Base-by-base conservation (phyloP, 2,888 invertebrate genomes). In the Dioctria linearis region DNA sequence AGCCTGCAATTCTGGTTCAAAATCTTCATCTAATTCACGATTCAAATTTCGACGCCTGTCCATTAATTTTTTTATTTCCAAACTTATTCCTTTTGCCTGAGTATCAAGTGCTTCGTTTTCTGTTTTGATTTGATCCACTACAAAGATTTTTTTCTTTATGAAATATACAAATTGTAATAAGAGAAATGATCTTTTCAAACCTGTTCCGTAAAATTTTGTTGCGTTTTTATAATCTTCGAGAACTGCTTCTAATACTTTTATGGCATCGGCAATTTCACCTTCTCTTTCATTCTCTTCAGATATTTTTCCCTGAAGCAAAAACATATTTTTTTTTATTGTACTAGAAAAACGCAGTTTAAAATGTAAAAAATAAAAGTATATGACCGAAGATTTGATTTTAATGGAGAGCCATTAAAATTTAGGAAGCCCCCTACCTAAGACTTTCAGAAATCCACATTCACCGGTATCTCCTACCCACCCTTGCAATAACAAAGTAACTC, bases 1-100 rank as follows among this genome's bases (percentile, higher is more conserved):
- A 6, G 85, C 86, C 8, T 87, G 85, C 0, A 90, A 84, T 84
- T 90, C 88, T 0, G 88, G 86, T 71, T 85, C 84, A 79, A 84
- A 85, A 13, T 86, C 85, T 71, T 87, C 87, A 66, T 88, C 88
- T 5, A 88, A 69, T 79, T 82, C 83, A 42, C 84, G 83, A 79
- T 86, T 87, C 4, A 88, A 84, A 51, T 84, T 84, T 43, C 84
- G 84, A 42, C 86, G 85, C 4, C 79, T 81, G 49, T 83, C 83
- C n/a, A 83, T 82, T 54, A 83, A 67, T n/a, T 59, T 37, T 42
- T 59, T 66, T 8, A 81, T 65, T 3, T 73, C 63, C 8, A 66
- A 46, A 43, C 76, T 78, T 8, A 57, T 54, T 5, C 54, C 37
- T 6, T 13, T 25, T 6, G 6, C 42, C 13, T 69, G 6, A 37